A percentile compares a stretch with the other conserved stretches of the same genome.
These are phyloP conservation scores for Drosophila subsilvestris DNA, from an alignment of 2,888 invertebrate species.

Conservation along the genomic window DNA sequence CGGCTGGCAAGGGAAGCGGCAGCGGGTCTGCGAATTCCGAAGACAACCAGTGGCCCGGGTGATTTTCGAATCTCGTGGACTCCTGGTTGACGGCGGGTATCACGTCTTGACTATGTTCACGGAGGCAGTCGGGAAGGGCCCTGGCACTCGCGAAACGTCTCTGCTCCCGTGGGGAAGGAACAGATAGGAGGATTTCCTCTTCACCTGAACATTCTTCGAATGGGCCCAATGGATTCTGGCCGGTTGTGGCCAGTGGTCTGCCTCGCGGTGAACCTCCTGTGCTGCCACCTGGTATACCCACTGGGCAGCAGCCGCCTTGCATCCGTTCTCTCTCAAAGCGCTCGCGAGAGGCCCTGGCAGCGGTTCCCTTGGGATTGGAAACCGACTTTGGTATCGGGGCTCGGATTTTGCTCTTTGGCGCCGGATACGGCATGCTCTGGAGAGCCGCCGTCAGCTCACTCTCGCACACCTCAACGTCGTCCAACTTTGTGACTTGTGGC, in stretches of 20 bases:
- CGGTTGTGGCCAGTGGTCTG: neutral
- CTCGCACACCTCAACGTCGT: conserved; percentile 8
- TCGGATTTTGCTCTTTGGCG: neutral
- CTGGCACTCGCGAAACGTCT: too few species aligned
- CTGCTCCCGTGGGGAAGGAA: too few species aligned
- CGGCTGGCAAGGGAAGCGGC: too few species aligned
- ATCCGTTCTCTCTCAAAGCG: neutral
- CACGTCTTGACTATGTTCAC: too few species aligned
- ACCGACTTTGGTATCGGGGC: neutral
- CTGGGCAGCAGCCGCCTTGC: neutral
- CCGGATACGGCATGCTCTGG: neutral
- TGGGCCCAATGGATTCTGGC: neutral
- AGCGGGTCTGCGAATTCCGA: too few species aligned
- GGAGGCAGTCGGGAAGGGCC: too few species aligned
- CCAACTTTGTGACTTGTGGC: conserved; percentile 10
- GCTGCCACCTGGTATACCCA: too few species aligned
- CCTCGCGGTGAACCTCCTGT: neutral
- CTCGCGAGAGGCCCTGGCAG: neutral
- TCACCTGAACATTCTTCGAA: too few species aligned
- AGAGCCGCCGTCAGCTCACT: conserved; percentile 16
- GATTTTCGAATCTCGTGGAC: too few species aligned
- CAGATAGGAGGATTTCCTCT: too few species aligned
- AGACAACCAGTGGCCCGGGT: too few species aligned
- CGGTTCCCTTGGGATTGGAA: conserved; percentile 1
- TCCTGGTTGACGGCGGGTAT: too few species aligned